Evolutionary conservation across 2,888 invertebrate genomes (phyloP).

Genomic region (Geophilus truncorum): DNA sequence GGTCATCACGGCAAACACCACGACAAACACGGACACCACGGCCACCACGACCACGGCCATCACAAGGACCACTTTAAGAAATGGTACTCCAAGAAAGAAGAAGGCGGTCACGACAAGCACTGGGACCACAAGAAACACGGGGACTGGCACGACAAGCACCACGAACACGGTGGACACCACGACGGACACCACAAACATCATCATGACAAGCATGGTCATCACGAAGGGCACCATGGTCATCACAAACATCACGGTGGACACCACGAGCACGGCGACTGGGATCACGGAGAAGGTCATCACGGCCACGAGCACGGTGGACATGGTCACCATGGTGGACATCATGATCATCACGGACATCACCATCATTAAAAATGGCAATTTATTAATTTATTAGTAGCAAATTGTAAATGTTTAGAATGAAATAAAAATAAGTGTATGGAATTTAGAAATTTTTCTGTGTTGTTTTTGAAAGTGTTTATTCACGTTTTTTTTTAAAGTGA

Average conservation of each 20-base stretch:
- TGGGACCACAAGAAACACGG: slow-evolving; percentile 35
- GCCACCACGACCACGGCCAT: not conserved
- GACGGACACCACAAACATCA: not conserved
- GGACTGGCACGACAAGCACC: slow-evolving; percentile 34
- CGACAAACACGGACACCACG: slow-evolving; percentile 33
- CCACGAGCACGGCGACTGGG: not conserved
- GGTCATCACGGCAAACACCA: slow-evolving; percentile 37
- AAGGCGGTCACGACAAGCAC: slow-evolving; percentile 36
- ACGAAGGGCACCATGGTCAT: not conserved
- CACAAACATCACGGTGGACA: not conserved
- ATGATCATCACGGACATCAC: not conserved
- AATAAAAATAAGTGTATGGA: not conserved
- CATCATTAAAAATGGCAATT: not conserved
- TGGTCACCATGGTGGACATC: not conserved
- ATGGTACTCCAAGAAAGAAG: slow-evolving; percentile 35
- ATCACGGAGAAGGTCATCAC: not conserved
- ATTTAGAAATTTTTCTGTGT: too few species aligned
- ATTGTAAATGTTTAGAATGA: not conserved
- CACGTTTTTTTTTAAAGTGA: too few species aligned
- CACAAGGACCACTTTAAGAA: slow-evolving; percentile 36
- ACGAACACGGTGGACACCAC: not conserved
- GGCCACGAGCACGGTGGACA: slow-evolving; percentile 2
- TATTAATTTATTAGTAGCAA: not conserved
- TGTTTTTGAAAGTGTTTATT: too few species aligned
- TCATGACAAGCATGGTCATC: not conserved